Evolutionary conservation across 1,140 invertebrate genomes (phyloP).

Genomic region (Dryas iulia): DNA sequence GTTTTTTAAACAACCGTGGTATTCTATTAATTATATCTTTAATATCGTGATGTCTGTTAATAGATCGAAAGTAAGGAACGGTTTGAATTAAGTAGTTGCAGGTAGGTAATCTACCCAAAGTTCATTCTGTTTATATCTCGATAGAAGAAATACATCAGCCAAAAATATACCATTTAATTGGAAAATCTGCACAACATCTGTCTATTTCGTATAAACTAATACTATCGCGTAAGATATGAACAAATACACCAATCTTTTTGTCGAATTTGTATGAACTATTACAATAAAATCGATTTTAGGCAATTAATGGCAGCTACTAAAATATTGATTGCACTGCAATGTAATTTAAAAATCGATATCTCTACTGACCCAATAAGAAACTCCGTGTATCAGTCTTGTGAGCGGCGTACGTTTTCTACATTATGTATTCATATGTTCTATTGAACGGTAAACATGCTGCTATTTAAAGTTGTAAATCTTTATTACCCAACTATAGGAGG

Average conservation of each 20-base stretch:
- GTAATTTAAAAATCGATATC: conserved; percentile 28
- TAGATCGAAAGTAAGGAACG: neutral
- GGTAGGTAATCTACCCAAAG: neutral
- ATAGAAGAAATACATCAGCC: too few species aligned
- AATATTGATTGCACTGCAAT: conserved; percentile 21
- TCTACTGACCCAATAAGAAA: conserved; percentile 12
- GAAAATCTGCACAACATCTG: too few species aligned
- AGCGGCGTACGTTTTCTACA: neutral
- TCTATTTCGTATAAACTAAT: too few species aligned
- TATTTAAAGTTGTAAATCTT: neutral
- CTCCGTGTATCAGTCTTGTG: neutral
- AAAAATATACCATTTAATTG: too few species aligned
- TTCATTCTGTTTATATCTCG: neutral
- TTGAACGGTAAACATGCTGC: neutral
- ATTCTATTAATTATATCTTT: too few species aligned
- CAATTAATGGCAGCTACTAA: conserved; percentile 12
- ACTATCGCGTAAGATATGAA: too few species aligned
- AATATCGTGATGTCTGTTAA: neutral
- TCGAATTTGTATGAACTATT: too few species aligned
- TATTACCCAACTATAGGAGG: too few species aligned
- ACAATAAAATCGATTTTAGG: conserved; percentile 5
- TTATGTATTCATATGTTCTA: neutral
- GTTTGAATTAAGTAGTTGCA: neutral
- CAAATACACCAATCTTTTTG: too few species aligned
- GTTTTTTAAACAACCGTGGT: too few species aligned